Evolutionary conservation across 2,113 vertebrate genomes (phyloP).

Genomic region (Cavia porcellus): DNA sequence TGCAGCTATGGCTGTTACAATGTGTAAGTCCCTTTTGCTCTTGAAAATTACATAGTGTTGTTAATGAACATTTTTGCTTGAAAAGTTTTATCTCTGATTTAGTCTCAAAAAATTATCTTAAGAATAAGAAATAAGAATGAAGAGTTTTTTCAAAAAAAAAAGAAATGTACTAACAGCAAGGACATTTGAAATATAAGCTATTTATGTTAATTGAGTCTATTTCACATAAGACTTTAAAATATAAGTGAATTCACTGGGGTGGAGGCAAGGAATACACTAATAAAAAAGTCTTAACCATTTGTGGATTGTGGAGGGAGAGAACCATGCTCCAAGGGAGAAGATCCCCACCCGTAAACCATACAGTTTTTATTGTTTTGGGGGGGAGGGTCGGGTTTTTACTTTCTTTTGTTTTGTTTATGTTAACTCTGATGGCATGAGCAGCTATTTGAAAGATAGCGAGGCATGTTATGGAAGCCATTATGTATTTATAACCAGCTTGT

Average conservation of each 20-base stretch:
- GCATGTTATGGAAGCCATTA: no score
- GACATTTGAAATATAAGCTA: neutral
- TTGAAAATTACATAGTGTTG: neutral
- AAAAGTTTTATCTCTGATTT: constrained; percentile 29
- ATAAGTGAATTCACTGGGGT: constrained; percentile 3
- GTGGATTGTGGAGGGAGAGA: no score
- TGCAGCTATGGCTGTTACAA: neutral
- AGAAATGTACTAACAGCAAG: neutral
- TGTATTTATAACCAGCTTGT: no score
- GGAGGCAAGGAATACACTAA: neutral
- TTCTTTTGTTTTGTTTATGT: no score
- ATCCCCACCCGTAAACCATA: no score
- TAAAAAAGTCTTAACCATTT: neutral
- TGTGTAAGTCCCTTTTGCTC: neutral
- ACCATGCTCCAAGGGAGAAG: no score
- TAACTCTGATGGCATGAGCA: no score
- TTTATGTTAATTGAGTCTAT: constrained; percentile 2
- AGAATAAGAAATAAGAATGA: constrained; percentile 28
- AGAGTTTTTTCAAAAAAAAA: neutral
- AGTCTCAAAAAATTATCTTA: constrained; percentile 16
- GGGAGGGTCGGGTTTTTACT: no score
- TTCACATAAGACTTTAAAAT: constrained; percentile 5
- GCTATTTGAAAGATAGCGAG: no score
- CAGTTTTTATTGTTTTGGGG: no score
- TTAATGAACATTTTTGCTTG: constrained; percentile 23